Evolutionary conservation across 2,113 vertebrate genomes (phyloP).

Genomic region (Chrysochloris asiatica): DNA sequence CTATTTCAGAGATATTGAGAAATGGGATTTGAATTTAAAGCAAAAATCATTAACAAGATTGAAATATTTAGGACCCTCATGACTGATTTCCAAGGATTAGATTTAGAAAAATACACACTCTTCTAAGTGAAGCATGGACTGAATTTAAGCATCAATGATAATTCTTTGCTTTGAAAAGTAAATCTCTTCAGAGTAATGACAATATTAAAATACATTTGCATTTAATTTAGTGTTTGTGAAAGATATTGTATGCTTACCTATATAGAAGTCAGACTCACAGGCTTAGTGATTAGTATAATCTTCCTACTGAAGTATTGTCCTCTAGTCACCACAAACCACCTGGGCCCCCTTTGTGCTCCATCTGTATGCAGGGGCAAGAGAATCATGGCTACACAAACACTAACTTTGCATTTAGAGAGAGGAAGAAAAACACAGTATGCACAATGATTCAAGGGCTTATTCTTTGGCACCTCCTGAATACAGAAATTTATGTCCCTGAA

Average conservation of each 20-base stretch:
- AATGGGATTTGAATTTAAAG: conserved; percentile 68
- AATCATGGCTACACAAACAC: conserved; percentile 35
- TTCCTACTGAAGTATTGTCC: neutral
- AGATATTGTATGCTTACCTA: conserved; percentile 22
- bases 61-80: conserved; percentile 44
- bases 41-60: conserved; percentile 43
- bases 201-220: conserved; percentile 46
- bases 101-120: conserved; percentile 62
- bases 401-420: conserved; percentile 51
- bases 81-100: conserved; percentile 59
- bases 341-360: conserved; percentile 18
- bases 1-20: conserved; percentile 55
- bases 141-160: conserved; percentile 7
- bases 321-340: conserved; percentile 48
- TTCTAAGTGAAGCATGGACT: conserved; percentile 57
- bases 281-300: conserved; percentile 41
- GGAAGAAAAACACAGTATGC: neutral
- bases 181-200: conserved; percentile 40
- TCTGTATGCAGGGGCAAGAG: conserved; percentile 30
- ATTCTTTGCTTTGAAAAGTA: conserved; percentile 57
- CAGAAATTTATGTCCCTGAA: neutral
- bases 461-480: neutral
- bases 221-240: conserved; percentile 53
- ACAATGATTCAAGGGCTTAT: neutral
- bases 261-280: neutral